Percentiles rank a stretch among this genome's conserved stretches.
phyloP scores from a whole-genome alignment of 2,797 vertebrate species.

The Manis pentadactyla region DNA sequence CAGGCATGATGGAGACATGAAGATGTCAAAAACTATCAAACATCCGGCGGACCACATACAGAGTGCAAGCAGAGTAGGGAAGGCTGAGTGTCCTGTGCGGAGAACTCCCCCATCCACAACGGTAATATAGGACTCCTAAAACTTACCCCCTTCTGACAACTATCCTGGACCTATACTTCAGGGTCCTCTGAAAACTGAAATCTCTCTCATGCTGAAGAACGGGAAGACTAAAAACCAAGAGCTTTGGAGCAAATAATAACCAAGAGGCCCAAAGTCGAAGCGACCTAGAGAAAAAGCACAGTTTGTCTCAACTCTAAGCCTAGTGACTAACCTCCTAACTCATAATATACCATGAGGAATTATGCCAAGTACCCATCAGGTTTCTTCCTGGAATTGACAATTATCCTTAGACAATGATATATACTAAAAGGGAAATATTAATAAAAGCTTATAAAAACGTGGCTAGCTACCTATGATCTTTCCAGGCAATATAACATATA shows the following conservation, averaged over 20 bases:
- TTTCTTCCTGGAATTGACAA: background rate
- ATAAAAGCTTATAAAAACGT: background rate
- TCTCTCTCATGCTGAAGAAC: background rate
- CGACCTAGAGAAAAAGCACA: background rate
- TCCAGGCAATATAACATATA: background rate
- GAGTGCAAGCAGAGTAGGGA: background rate
- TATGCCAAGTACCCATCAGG: background rate
- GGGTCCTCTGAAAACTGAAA: background rate
- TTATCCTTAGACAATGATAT: background rate
- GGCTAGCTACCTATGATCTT: background rate
- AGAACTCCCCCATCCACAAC: accelerated
- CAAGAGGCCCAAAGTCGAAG: background rate
- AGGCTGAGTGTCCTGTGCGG: background rate
- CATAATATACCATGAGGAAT: background rate
- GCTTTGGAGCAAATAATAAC: background rate
- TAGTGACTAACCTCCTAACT: background rate
- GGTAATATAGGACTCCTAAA: background rate
- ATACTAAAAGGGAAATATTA: background rate
- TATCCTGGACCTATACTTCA: background rate
- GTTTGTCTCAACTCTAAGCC: background rate
- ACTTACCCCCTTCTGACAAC: background rate
- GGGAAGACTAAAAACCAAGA: background rate
- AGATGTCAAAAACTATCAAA: background rate
- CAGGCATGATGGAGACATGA: background rate
- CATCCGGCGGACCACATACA: background rate